Percentiles rank a stretch among this genome's conserved stretches.
phyloP scores from a whole-genome alignment of 2,113 vertebrate species.

The Orthonyx spaldingii region DNA sequence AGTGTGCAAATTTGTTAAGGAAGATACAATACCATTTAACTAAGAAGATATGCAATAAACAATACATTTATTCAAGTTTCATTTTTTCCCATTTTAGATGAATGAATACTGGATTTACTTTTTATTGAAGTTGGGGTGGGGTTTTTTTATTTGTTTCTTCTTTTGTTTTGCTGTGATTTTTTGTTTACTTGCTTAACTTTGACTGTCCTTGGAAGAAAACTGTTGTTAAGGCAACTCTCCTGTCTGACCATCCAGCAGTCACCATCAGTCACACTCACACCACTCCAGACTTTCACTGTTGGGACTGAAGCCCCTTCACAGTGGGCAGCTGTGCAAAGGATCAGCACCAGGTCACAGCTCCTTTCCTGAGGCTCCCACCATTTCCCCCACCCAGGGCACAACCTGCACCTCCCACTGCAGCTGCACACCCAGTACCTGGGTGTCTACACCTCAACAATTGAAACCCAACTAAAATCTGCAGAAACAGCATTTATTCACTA shows the following conservation, averaged over 20 bases:
- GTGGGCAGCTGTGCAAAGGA: background rate
- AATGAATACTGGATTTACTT: background rate
- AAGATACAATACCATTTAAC: background rate
- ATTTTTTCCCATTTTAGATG: background rate
- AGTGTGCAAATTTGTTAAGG: background rate
- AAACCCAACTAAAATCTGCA: background rate
- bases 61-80: background rate
- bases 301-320: background rate
- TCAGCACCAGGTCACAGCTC: background rate
- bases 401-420: background rate
- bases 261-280: no score
- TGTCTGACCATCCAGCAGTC: background rate
- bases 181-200: background rate
- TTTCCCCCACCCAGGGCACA: background rate
- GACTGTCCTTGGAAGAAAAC: background rate
- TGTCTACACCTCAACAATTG: background rate
- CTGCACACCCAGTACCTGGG: background rate
- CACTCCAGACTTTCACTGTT: background rate
- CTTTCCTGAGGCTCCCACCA: fast-evolving
- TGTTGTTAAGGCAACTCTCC: background rate
- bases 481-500: background rate
- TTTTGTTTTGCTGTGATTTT: background rate
- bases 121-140: background rate
- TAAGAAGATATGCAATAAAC: background rate
- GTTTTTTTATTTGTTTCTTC: background rate